Conservation (phyloP, 1,140 invertebrate genomes). For the Drosophila auraria region DNA sequence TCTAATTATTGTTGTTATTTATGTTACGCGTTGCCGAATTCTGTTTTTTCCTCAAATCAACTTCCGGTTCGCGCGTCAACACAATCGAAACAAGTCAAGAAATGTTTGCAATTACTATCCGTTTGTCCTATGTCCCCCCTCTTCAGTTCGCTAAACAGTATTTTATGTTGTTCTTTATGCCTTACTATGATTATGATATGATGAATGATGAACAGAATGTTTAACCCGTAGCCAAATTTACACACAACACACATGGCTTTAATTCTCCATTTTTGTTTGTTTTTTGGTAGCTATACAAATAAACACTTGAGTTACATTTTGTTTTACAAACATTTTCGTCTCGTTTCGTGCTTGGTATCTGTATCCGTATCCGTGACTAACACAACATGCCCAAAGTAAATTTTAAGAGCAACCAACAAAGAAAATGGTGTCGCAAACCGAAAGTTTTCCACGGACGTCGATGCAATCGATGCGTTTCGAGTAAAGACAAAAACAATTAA, state of each 20-base stretch:
- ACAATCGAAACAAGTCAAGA: constrained; percentile 37
- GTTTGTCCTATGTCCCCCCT: constrained; percentile 49
- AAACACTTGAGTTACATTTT: constrained; percentile 74
- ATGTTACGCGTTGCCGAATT: constrained; percentile 77
- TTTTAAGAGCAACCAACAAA: constrained; percentile 22
- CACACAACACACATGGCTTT: constrained; percentile 33
- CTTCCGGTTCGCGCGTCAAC: constrained; percentile 38
- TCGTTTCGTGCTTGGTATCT: constrained; percentile 53
- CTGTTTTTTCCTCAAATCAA: constrained; percentile 46
- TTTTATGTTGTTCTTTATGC: constrained; percentile 64
- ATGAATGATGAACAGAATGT: constrained; percentile 52
- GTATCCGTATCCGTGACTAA: constrained; percentile 59
- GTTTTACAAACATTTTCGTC: constrained; percentile 36
- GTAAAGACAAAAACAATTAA: constrained; percentile 44
- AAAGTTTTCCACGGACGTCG: constrained; percentile 15
- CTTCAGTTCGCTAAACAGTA: constrained; percentile 72
- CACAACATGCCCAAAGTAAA: constrained; percentile 31
- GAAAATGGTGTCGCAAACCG: constrained; percentile 35
- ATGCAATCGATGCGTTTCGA: constrained; percentile 44
- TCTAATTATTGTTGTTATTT: constrained; percentile 84
- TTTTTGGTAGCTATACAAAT: constrained; percentile 66
- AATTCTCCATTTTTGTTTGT: constrained; percentile 43
- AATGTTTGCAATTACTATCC: constrained; percentile 31
- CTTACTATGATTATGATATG: constrained; percentile 30
- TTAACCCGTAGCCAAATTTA: constrained; percentile 56